phyloP scores from a whole-genome alignment of 2,113 vertebrate species.

The Corythoichthys intestinalis region DNA sequence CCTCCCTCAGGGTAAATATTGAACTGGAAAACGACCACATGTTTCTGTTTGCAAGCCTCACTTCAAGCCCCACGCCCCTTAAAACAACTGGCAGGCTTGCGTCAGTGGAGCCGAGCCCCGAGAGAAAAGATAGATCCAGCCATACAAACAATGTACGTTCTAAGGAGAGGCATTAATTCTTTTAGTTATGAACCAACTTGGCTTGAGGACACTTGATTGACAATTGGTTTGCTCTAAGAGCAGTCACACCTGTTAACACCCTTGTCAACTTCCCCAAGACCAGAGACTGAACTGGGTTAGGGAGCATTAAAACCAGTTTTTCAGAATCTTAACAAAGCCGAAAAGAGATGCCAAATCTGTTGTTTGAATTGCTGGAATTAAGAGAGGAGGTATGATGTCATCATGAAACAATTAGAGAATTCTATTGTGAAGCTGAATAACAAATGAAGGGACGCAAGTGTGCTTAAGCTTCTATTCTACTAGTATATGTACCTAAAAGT shows the following conservation, averaged over 20 bases:
- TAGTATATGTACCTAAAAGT: not conserved
- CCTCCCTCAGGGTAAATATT: slow-evolving; percentile 39
- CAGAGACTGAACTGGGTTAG: slow-evolving; percentile 7
- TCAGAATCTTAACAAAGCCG: not conserved
- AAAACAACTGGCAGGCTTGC: slow-evolving; percentile 37
- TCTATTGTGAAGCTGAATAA: not conserved
- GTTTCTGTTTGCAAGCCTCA: slow-evolving; percentile 53
- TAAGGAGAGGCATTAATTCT: slow-evolving; percentile 14
- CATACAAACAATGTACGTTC: slow-evolving; percentile 7
- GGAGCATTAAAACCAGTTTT: slow-evolving; percentile 13
- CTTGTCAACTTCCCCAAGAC: slow-evolving; percentile 2
- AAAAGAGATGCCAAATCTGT: slow-evolving; percentile 15
- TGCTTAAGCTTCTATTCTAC: not conserved
- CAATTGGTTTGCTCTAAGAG: slow-evolving; percentile 1
- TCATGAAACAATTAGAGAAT: not conserved
- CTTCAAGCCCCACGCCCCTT: slow-evolving; percentile 55
- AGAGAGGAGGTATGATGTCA: not conserved
- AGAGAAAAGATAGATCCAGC: slow-evolving; percentile 20
- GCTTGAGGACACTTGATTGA: slow-evolving; percentile 7
- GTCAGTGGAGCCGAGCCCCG: slow-evolving; percentile 32
- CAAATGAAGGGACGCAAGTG: not conserved
- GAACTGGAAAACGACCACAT: slow-evolving; percentile 45
- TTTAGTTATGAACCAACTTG: not conserved
- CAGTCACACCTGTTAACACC: slow-evolving; percentile 15
- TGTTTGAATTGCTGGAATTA: not conserved